phyloP scores from a whole-genome alignment of 2,113 vertebrate species.

The Mormyrus lacerda region DNA sequence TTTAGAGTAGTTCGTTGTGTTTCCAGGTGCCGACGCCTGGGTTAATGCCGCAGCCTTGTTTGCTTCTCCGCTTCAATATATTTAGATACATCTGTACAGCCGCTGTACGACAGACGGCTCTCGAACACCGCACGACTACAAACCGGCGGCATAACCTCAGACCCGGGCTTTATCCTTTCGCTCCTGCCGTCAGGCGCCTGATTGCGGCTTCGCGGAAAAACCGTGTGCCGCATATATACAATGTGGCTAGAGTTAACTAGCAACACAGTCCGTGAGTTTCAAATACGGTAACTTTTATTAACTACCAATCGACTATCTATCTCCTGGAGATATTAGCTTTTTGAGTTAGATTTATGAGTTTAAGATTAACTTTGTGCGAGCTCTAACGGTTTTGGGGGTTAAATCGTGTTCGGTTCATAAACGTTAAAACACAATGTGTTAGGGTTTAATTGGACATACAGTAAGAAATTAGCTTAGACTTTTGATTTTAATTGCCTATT shows the following conservation, averaged over 20 bases:
- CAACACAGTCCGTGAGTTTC: neutral
- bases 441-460: neutral
- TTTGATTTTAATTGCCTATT: neutral
- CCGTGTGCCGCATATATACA: neutral
- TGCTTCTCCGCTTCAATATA: neutral
- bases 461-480: neutral
- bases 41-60: neutral
- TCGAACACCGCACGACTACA: neutral
- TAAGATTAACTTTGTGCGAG: neutral
- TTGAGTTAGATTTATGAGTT: neutral
- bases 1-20: neutral
- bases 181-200: neutral
- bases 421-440: neutral
- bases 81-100: neutral
- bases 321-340: neutral
- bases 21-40: neutral
- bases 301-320: neutral
- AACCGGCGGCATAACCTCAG: neutral
- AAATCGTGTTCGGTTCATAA: neutral
- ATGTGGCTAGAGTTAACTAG: neutral
- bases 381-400: neutral
- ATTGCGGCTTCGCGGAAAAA: neutral
- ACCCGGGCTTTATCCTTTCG: neutral
- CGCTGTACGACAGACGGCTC: neutral
- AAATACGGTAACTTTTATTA: neutral